Evolutionary conservation across 2,797 vertebrate species (phyloP).

Genomic region (Siniperca undulata): DNA sequence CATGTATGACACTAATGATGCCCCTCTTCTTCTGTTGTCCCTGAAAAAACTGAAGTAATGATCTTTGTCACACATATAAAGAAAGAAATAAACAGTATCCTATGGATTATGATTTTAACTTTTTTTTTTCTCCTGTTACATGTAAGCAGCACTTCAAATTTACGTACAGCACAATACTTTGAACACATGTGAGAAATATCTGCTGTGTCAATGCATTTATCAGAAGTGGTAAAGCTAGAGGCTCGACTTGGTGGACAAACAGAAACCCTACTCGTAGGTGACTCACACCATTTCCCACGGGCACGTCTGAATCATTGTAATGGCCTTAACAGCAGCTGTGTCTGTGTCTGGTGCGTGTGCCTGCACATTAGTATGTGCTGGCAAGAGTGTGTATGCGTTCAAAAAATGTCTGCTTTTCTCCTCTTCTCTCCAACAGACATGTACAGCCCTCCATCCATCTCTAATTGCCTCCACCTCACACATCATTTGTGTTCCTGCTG

Average conservation of each 20-base stretch:
- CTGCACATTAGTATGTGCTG: constrained; percentile 46
- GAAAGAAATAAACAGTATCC: not conserved
- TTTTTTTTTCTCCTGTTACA: not conserved
- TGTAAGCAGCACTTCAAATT: not conserved
- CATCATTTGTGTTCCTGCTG: constrained; percentile 77
- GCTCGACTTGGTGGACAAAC: constrained; percentile 47
- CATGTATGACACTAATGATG: constrained; percentile 28
- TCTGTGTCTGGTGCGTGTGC: constrained; percentile 60
- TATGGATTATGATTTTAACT: not conserved
- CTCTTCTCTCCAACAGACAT: constrained; percentile 69
- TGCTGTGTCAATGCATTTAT: constrained; percentile 48
- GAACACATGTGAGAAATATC: constrained; percentile 10
- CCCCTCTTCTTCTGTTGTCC: constrained; percentile 17
- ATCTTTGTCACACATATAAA: not conserved
- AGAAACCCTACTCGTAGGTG: constrained; percentile 59
- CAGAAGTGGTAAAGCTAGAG: constrained; percentile 43
- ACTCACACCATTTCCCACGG: constrained; percentile 69
- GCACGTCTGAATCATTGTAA: constrained; percentile 71
- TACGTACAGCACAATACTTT: not conserved
- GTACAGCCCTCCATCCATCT: constrained; percentile 63
- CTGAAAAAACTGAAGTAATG: not conserved
- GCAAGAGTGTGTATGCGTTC: constrained; percentile 6
- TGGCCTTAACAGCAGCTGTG: constrained; percentile 70
- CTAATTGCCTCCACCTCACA: constrained; percentile 79
- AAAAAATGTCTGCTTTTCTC: constrained; percentile 55